Base-by-base conservation (phyloP, 1,140 invertebrate species). In the Diprion similis region DNA sequence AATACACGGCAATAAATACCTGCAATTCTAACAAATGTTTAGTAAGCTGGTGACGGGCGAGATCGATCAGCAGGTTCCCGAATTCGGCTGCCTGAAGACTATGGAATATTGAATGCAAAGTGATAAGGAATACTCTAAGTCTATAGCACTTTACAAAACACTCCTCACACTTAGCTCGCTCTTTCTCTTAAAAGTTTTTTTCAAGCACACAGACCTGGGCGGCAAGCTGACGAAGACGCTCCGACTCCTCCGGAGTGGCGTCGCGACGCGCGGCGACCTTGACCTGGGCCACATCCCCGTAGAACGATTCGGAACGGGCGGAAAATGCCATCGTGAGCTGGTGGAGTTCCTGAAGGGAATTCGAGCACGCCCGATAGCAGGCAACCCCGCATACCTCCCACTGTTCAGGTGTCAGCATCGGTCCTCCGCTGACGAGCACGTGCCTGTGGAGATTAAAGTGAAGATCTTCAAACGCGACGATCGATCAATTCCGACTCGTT, bases 201-300 rank as follows among this genome's bases (percentile, higher is more conserved):
- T 37, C 24, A 4, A 37, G 24, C 24, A 9, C 19, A 73, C 78
- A 77, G 78, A 93, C 92, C 92, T 98, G 96, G 77, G 95, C 93
- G 0, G 96, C 94, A 75, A 98, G 90, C 59, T 96, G 95, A 78
- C 94, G 92, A 10, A 98, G 89, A 77, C 96, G 87, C 46, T 95
- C 92, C 79, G 94, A 93, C 81, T 97, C 95, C 79, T 93, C 92
- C 10, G 93, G 87, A 0, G 93, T 94, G 79, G 94, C 95, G 82
- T 98, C 96, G 75, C 94, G 92, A 46, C 96, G 90, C 0, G 96
- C 96, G 3, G 96, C 96, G 2, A 98, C 96, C 90, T 97, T 97
- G 0, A 98, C 96, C 75, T 96, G 95, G 4, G 96, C 96, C 73
- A 95, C 89, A 84, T 98, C 96, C 1, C 96, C 96, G 86, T 97